Evolutionary conservation across 2,113 vertebrate species (phyloP).

Genomic region (Setophaga coronata): DNA sequence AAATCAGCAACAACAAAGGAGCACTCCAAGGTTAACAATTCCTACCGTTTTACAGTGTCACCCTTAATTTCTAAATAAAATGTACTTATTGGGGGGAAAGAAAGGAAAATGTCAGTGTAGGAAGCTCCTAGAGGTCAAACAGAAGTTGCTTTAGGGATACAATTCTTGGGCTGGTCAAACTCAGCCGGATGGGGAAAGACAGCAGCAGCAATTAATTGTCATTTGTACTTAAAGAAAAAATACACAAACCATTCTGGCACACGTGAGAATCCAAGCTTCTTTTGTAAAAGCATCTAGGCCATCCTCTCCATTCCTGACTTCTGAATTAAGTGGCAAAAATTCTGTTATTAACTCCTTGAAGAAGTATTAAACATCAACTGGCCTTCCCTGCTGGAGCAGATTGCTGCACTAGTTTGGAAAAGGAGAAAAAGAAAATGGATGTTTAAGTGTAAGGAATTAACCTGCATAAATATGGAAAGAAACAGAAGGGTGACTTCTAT

Average conservation of each 20-base stretch:
- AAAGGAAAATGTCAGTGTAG: neutral
- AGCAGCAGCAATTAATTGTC: neutral
- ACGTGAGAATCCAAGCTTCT: neutral
- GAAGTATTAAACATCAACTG: neutral
- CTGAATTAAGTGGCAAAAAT: neutral
- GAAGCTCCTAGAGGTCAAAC: neutral
- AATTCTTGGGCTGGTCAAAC: neutral
- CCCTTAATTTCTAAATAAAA: neutral
- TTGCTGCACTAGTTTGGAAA: neutral
- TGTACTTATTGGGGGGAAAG: fast-evolving
- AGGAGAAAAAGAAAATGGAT: neutral
- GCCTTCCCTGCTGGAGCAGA: neutral
- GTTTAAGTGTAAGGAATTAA: neutral
- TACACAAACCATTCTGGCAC: neutral
- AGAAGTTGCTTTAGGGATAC: neutral
- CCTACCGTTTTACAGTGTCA: neutral
- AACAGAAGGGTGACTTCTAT: neutral
- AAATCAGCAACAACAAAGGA: neutral
- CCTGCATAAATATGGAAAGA: neutral
- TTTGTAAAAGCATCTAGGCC: neutral
- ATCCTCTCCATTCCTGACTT: neutral
- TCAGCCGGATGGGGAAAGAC: neutral
- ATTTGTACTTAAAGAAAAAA: neutral
- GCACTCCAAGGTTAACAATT: neutral
- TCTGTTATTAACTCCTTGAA: neutral